phyloP scores from a whole-genome alignment of 2,797 vertebrate species.

The Nyctibius grandis region DNA sequence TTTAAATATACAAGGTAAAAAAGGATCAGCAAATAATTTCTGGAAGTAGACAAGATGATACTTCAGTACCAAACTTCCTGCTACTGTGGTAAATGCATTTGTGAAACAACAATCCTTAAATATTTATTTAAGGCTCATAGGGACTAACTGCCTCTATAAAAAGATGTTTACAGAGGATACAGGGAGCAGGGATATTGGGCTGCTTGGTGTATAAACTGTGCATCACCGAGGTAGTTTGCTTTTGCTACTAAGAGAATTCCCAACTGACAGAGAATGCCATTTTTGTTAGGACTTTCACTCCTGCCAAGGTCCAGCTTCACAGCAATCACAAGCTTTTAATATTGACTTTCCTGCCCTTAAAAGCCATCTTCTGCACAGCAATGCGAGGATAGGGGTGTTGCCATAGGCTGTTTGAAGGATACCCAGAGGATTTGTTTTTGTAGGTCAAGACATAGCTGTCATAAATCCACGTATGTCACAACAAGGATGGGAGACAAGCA shows the following conservation, averaged over 20 bases:
- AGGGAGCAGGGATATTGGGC: background rate
- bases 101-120: background rate
- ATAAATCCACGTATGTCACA: background rate
- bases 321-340: background rate
- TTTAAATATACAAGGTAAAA: background rate
- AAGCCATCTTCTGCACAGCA: background rate
- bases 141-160: background rate
- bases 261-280: background rate
- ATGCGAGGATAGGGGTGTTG: background rate
- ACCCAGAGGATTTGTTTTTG: background rate
- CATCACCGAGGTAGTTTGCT: background rate
- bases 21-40: background rate
- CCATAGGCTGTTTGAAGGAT: background rate
- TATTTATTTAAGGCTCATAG: background rate
- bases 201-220: background rate
- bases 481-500: background rate
- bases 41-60: background rate
- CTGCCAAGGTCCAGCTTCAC: background rate
- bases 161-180: background rate
- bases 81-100: background rate
- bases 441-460: background rate
- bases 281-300: background rate
- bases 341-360: background rate
- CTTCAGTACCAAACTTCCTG: background rate
- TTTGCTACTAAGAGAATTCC: background rate